phyloP scores from a whole-genome alignment of 2,888 invertebrate species.

The Melikaiella ostensackeni region DNA sequence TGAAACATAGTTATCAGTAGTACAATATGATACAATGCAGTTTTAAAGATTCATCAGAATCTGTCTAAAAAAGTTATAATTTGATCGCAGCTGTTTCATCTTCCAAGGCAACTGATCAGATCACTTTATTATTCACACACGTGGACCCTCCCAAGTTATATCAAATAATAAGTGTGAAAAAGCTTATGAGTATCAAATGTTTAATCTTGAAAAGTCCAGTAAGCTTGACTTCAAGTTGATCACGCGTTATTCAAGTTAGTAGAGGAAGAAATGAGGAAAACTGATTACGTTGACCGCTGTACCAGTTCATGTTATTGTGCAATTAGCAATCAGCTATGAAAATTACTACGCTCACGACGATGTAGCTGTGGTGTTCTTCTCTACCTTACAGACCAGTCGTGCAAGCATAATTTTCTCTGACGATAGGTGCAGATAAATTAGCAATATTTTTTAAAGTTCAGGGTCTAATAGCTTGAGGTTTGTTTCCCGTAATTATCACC shows the following conservation, averaged over 20 bases:
- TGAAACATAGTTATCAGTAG: no score
- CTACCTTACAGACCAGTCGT: background rate
- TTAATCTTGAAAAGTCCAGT: background rate
- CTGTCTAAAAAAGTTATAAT: no score
- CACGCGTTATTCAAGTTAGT: background rate
- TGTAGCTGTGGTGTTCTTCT: background rate
- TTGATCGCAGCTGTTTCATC: no score
- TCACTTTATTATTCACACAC: no score
- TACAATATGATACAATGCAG: no score
- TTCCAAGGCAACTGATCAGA: no score
- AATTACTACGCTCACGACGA: background rate
- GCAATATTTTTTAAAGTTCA: background rate
- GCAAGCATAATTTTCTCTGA: background rate
- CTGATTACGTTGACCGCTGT: background rate
- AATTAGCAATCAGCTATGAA: background rate
- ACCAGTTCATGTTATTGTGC: background rate
- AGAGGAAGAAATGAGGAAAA: background rate
- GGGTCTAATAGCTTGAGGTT: background rate
- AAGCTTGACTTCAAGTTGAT: background rate
- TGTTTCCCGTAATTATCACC: background rate
- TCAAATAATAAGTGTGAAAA: background rate
- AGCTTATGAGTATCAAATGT: background rate
- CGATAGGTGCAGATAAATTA: background rate
- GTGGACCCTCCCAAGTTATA: background rate
- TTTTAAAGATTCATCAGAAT: no score